These are phyloP conservation scores for Pelodytes ibericus DNA, from an alignment of 2,797 vertebrate genomes.

Conservation along the genomic window DNA sequence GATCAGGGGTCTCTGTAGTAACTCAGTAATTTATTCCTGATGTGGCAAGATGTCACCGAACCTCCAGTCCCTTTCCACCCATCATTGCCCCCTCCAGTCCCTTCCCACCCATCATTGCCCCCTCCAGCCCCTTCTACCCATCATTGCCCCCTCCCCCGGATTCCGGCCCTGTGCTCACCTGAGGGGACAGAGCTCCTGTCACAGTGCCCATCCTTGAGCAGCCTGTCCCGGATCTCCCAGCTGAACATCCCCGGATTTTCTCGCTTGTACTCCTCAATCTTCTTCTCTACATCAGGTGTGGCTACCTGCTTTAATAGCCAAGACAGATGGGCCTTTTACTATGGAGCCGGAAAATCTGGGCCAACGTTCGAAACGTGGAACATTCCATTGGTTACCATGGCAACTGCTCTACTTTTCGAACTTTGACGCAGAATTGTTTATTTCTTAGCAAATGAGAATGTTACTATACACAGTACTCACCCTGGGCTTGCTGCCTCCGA, in stretches of 20 bases:
- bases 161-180: slow-evolving; percentile 84
- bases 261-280: slow-evolving; percentile 96
- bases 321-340: slow-evolving; percentile 19
- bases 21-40: too few relatives aligned
- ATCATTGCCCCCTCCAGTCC: too few relatives aligned
- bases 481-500: slow-evolving; percentile 97
- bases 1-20: too few relatives aligned
- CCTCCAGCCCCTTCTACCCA: not conserved
- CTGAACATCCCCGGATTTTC: slow-evolving; percentile 98
- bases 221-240: slow-evolving; percentile 96
- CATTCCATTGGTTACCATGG: too few relatives aligned
- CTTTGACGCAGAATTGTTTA: too few relatives aligned
- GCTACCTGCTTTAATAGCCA: slow-evolving; percentile 92
- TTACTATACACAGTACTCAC: slow-evolving; percentile 77
- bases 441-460: too few relatives aligned
- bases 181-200: slow-evolving; percentile 97
- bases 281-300: slow-evolving; percentile 96
- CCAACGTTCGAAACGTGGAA: too few relatives aligned
- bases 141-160: not conserved
- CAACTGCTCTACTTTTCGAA: too few relatives aligned
- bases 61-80: too few relatives aligned
- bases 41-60: too few relatives aligned
- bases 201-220: slow-evolving; percentile 96
- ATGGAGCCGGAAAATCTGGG: too few relatives aligned
- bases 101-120: too few relatives aligned